A percentile compares a stretch with the other conserved stretches of the same genome.
Evolutionary conservation across 2,888 invertebrate species (phyloP).

Genomic region (Diloba caeruleocephala): DNA sequence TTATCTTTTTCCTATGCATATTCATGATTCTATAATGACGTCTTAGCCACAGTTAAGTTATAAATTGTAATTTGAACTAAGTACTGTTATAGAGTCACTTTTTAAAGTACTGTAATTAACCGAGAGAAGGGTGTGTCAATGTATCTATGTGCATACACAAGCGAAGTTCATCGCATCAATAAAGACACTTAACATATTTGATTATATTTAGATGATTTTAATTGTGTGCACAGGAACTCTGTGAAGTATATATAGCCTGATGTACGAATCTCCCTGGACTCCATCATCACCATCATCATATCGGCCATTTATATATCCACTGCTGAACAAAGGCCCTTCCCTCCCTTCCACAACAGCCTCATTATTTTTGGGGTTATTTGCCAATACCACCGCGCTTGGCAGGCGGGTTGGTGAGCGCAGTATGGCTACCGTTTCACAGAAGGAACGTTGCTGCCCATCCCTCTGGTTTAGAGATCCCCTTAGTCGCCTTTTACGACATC

Average conservation of each 20-base stretch:
- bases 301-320: too few relatives aligned
- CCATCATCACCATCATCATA: too few relatives aligned
- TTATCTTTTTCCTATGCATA: conserved; percentile 69
- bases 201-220: neutral
- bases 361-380: too few relatives aligned
- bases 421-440: too few relatives aligned
- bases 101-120: conserved; percentile 52
- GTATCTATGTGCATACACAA: conserved; percentile 7
- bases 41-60: conserved; percentile 64
- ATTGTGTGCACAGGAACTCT: neutral
- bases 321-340: too few relatives aligned
- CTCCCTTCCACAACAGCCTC: too few relatives aligned
- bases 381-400: too few relatives aligned
- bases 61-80: conserved; percentile 59
- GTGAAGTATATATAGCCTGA: neutral
- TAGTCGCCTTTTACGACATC: too few relatives aligned
- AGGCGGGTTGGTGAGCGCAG: too few relatives aligned
- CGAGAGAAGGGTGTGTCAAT: conserved; percentile 35
- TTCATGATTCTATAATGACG: conserved; percentile 72
- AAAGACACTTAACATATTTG: neutral
- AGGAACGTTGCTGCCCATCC: too few relatives aligned
- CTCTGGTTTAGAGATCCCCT: too few relatives aligned
- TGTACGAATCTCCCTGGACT: neutral
- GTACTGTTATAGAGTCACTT: conserved; percentile 59
- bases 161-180: neutral